phyloP scores from a whole-genome alignment of 2,888 invertebrate species.

The Diaperis boleti region DNA sequence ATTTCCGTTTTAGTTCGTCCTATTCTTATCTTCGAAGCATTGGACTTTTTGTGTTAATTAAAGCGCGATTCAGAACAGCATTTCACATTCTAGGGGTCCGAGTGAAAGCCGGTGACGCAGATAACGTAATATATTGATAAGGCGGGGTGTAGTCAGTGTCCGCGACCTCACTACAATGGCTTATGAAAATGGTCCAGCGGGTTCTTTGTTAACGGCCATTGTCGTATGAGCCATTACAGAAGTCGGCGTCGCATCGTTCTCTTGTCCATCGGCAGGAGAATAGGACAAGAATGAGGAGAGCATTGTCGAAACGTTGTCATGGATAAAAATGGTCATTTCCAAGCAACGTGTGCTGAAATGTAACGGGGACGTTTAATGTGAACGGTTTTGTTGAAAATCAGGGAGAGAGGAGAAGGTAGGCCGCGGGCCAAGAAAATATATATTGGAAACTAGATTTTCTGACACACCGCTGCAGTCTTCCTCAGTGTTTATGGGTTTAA shows the following conservation, averaged over 20 bases:
- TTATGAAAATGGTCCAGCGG: constrained; percentile 65
- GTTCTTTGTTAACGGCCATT: constrained; percentile 65
- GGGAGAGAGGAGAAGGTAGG: neutral
- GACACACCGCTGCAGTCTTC: no score
- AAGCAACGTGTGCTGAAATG: constrained; percentile 62
- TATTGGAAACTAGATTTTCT: no score
- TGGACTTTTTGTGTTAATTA: neutral
- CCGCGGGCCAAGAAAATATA: no score
- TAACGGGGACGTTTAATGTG: constrained; percentile 52
- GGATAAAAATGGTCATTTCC: constrained; percentile 64
- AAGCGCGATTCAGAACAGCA: neutral
- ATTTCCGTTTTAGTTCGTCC: neutral
- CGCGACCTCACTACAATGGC: constrained; percentile 63
- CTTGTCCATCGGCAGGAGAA: constrained; percentile 54
- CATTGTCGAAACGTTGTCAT: constrained; percentile 64
- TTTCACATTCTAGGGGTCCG: neutral
- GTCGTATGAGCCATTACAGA: constrained; percentile 64
- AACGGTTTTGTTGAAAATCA: constrained; percentile 20
- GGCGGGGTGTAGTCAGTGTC: constrained; percentile 53
- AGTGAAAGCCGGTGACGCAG: constrained; percentile 40
- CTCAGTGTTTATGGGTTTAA: no score
- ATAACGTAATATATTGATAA: constrained; percentile 60
- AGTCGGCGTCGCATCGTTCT: constrained; percentile 55
- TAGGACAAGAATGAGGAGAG: constrained; percentile 60
- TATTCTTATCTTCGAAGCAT: neutral